These are phyloP conservation scores for Hexactinellida sp. DNA, from an alignment of 37 sponge, comb jelly and placozoan species.

Conservation along the genomic window DNA sequence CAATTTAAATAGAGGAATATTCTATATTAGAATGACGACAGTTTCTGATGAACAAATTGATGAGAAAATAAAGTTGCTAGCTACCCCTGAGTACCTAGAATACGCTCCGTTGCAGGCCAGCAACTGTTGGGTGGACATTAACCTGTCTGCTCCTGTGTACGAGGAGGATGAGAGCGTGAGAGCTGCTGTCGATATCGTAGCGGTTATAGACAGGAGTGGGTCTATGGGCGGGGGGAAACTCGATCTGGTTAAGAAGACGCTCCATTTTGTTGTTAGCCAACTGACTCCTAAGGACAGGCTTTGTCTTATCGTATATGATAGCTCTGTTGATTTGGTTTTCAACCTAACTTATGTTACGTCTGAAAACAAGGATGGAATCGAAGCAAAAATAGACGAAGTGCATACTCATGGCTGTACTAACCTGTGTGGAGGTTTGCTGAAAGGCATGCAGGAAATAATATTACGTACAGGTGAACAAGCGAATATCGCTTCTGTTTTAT, in stretches of 20 bases:
- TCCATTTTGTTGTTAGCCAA: constrained; percentile 71
- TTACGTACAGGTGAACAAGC: constrained; percentile 27
- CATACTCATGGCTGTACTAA: constrained; percentile 44
- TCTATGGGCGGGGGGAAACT: constrained; percentile 68
- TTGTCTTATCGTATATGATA: constrained; percentile 62
- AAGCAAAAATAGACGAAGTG: constrained; percentile 29
- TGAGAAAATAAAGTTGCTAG: neutral
- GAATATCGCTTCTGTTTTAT: constrained; percentile 68
- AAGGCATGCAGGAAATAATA: constrained; percentile 52
- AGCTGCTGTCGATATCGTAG: constrained; percentile 67
- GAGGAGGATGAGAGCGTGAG: constrained; percentile 39
- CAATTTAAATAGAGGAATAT: no score
- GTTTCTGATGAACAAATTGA: no score
- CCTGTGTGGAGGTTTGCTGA: constrained; percentile 68
- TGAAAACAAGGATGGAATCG: constrained; percentile 37
- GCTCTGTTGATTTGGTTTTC: constrained; percentile 36
- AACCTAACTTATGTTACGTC: constrained; percentile 44
- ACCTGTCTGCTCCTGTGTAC: constrained; percentile 62
- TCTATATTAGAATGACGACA: neutral
- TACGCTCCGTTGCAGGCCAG: constrained; percentile 29
- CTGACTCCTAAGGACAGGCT: constrained; percentile 64
- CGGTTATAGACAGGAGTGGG: constrained; percentile 76
- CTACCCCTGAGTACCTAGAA: constrained; percentile 32
- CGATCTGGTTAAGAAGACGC: constrained; percentile 66
- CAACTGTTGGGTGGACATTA: constrained; percentile 49